phyloP scores from a whole-genome alignment of 2,888 invertebrate species.

The Cephus pulcher region DNA sequence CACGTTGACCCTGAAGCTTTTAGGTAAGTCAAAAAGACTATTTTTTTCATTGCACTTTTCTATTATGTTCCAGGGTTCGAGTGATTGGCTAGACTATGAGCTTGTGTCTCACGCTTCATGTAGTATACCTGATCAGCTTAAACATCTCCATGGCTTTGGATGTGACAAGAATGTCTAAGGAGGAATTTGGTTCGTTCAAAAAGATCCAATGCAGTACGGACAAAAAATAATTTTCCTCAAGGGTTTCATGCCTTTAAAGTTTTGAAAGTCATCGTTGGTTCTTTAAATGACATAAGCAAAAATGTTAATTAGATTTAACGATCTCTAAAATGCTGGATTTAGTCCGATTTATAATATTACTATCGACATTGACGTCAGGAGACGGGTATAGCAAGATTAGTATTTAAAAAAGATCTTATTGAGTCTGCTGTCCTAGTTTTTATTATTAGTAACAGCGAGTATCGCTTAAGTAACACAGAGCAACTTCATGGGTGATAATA shows the following conservation, averaged over 20 bases:
- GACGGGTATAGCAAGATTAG: neutral
- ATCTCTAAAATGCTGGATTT: neutral
- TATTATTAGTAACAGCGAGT: neutral
- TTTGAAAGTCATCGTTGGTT: neutral
- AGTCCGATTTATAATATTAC: neutral
- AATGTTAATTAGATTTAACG: neutral
- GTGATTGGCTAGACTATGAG: neutral
- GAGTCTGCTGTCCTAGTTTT: neutral
- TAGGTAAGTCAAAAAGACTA: conserved; percentile 65
- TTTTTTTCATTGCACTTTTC: neutral
- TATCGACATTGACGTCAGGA: neutral
- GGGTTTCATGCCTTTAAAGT: neutral
- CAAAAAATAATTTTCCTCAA: neutral
- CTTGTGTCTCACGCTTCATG: neutral
- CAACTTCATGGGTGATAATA: neutral
- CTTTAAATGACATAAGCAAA: neutral
- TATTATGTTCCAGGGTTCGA: neutral
- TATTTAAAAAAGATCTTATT: neutral
- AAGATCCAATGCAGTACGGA: neutral
- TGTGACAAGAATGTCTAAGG: neutral
- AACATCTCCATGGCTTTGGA: neutral
- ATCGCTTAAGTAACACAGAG: neutral
- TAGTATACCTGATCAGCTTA: neutral
- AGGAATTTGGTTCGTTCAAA: neutral
- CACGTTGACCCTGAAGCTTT: conserved; percentile 76